Evolutionary conservation across 2,888 invertebrate species (phyloP).

Genomic region (Pachliopta kotzebuea): DNA sequence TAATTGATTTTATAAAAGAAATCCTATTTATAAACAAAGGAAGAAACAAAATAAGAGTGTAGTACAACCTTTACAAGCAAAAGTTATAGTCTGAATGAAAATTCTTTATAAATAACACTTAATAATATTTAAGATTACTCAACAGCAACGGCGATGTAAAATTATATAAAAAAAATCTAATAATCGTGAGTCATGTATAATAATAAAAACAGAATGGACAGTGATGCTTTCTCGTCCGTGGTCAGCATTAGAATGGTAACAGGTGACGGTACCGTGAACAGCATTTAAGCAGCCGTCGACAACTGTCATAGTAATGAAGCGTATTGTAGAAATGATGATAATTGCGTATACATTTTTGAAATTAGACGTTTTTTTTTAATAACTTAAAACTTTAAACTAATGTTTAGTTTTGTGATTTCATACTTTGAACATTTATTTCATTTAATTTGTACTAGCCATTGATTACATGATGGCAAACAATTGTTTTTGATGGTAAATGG

Average conservation of each 20-base stretch:
- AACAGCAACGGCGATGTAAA: conserved; percentile 13
- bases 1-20: no score
- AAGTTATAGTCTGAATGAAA: conserved; percentile 13
- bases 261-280: conserved; percentile 17
- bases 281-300: conserved; percentile 15
- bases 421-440: no score
- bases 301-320: background rate
- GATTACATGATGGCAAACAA: no score
- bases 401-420: no score
- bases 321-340: background rate
- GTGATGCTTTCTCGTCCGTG: conserved; percentile 33
- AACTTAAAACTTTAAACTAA: no score
- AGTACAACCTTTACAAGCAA: conserved; percentile 5
- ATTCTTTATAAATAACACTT: conserved; percentile 11
- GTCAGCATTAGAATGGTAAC: conserved; percentile 31
- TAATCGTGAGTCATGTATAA: conserved; percentile 17
- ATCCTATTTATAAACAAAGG: no score
- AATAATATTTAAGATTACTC: conserved; percentile 13
- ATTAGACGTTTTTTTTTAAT: background rate
- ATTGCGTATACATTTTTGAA: background rate
- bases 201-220: conserved; percentile 22
- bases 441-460: no score
- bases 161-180: conserved; percentile 21
- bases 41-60: conserved; percentile 1
- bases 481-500: no score